Evolutionary conservation across 2,888 invertebrate species (phyloP).

Genomic region (Lucinisca nassula): DNA sequence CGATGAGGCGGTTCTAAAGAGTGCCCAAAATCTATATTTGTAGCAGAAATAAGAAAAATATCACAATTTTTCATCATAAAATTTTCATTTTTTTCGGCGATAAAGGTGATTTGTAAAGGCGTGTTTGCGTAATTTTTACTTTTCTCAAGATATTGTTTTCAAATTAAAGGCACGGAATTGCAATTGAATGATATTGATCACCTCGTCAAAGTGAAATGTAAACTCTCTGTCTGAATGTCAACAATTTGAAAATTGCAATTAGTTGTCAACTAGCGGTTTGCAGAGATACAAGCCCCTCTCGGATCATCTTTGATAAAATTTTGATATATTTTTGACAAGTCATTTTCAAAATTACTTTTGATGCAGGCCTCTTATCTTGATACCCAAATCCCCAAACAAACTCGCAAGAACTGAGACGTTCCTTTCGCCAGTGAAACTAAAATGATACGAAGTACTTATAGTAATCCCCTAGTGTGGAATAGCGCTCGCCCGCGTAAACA

Average conservation of each 20-base stretch:
- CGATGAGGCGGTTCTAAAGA: too few relatives aligned
- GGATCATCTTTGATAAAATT: constrained; percentile 6
- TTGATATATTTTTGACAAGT: constrained; percentile 16
- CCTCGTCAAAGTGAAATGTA: neutral
- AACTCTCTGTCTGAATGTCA: neutral
- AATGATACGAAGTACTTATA: constrained; percentile 58
- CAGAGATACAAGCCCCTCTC: constrained; percentile 5
- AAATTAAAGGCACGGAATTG: neutral
- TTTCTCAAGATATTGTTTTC: too few relatives aligned
- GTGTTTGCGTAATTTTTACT: too few relatives aligned
- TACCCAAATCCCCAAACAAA: constrained; percentile 7
- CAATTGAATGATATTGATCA: neutral
- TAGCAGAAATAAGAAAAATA: too few relatives aligned
- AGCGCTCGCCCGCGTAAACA: constrained; percentile 65
- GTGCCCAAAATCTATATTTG: too few relatives aligned
- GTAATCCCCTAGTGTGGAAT: constrained; percentile 69
- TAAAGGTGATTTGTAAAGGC: too few relatives aligned
- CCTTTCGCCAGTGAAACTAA: constrained; percentile 26
- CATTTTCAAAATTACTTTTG: constrained; percentile 13
- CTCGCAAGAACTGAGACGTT: neutral
- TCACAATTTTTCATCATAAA: too few relatives aligned
- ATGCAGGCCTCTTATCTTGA: constrained; percentile 1
- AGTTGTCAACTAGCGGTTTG: constrained; percentile 1
- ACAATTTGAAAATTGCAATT: constrained; percentile 12
- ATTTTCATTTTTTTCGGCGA: too few relatives aligned